A percentile compares a stretch with the other conserved stretches of the same genome.
These are phyloP conservation scores for Drosophila auraria DNA, from an alignment of 1,140 invertebrate genomes.

Conservation along the genomic window DNA sequence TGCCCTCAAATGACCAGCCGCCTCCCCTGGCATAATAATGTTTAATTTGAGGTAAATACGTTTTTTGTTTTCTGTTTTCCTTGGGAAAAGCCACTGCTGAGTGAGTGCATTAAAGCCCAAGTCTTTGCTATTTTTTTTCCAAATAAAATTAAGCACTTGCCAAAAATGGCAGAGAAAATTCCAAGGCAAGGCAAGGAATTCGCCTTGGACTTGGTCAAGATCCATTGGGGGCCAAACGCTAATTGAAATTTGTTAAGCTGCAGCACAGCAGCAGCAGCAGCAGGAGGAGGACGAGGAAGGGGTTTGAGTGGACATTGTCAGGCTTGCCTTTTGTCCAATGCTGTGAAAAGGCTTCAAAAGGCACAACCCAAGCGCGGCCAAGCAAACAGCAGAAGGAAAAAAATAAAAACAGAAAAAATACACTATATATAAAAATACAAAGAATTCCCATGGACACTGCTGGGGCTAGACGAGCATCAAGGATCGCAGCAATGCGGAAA, in stretches of 20 bases:
- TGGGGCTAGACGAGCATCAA: slow-evolving; percentile 25
- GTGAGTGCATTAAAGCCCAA: slow-evolving; percentile 68
- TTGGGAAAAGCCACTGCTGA: slow-evolving; percentile 23
- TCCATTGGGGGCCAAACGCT: slow-evolving; percentile 42
- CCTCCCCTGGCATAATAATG: slow-evolving; percentile 75
- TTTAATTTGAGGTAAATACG: slow-evolving; percentile 84
- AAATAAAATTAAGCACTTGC: slow-evolving; percentile 62
- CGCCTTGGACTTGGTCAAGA: slow-evolving; percentile 41
- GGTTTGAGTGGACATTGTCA: slow-evolving; percentile 60
- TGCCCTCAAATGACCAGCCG: slow-evolving; percentile 75
- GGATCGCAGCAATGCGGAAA: slow-evolving; percentile 60
- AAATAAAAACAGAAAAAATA: neutral
- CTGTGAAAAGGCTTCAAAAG: slow-evolving; percentile 81
- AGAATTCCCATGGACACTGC: slow-evolving; percentile 43
- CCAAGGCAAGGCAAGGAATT: slow-evolving; percentile 15
- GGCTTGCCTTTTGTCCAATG: slow-evolving; percentile 67
- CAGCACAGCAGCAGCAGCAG: neutral
- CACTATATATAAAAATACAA: slow-evolving; percentile 47
- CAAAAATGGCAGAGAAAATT: slow-evolving; percentile 10
- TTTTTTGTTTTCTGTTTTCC: slow-evolving; percentile 68
- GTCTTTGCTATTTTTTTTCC: slow-evolving; percentile 8
- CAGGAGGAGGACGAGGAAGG: neutral
- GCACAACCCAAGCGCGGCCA: slow-evolving; percentile 10
- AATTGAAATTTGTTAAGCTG: slow-evolving; percentile 79
- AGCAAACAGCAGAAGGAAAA: neutral